A percentile compares a stretch with the other conserved stretches of the same genome.
Conservation (phyloP, 2,888 invertebrate genomes). For the Epiblema foenella region DNA sequence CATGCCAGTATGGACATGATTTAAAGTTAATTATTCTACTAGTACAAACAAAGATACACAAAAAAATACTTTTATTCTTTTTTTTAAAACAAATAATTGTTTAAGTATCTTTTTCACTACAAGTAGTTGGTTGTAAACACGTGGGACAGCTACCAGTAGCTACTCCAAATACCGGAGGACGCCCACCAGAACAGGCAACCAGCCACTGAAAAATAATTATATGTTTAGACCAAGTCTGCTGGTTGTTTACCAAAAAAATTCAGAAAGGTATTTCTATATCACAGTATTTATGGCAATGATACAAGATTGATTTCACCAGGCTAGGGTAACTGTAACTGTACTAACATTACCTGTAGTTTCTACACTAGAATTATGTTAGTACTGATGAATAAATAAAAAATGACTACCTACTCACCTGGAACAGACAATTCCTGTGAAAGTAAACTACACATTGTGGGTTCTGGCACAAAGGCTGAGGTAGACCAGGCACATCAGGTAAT, state of each 20-base stretch:
- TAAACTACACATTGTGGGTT: slow-evolving; percentile 68
- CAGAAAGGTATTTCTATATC: too few species aligned
- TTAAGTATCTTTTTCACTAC: slow-evolving; percentile 64
- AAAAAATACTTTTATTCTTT: neutral
- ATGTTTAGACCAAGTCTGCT: neutral
- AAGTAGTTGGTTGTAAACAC: slow-evolving; percentile 68
- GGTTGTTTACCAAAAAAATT: too few species aligned
- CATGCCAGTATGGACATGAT: too few species aligned
- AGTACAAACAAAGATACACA: neutral
- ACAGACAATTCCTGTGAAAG: slow-evolving; percentile 72
- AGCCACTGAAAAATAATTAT: slow-evolving; percentile 67
- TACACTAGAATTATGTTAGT: too few species aligned
- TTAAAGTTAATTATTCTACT: neutral
- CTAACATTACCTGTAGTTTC: too few species aligned
- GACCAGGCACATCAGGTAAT: slow-evolving; percentile 57
- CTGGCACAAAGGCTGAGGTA: slow-evolving; percentile 75
- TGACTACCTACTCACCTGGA: slow-evolving; percentile 61
- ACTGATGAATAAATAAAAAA: neutral
- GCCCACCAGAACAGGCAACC: slow-evolving; percentile 67
- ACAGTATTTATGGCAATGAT: too few species aligned
- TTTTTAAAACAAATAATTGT: neutral
- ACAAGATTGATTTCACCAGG: too few species aligned
- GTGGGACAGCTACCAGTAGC: slow-evolving; percentile 72
- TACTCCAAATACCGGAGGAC: slow-evolving; percentile 72
- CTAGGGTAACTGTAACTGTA: too few species aligned